Base-by-base conservation (phyloP, 2,113 vertebrate species). In the Actinemys pallida region DNA sequence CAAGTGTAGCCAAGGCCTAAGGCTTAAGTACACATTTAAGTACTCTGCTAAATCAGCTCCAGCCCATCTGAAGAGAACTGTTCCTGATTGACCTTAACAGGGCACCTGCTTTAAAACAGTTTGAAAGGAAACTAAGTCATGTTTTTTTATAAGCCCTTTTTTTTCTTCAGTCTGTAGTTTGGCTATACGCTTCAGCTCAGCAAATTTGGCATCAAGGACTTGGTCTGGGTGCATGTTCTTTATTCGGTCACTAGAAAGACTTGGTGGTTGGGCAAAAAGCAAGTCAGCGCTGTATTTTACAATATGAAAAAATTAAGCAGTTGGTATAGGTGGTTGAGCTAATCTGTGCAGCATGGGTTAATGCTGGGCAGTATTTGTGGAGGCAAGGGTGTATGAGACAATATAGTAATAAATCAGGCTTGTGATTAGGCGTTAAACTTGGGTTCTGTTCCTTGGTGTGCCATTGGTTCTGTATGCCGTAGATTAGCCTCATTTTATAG, bases 321-420 rank as follows among this genome's bases (percentile, higher is more conserved):
- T 31, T 62, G 13, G 29, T 3, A 35, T 31, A 29, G 59, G 11
- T 10, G 27, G 65, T 7, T 76, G 83, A 50, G 83, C 62, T 10
- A 1, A 5, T 6, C 69, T 10, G 22, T 7, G 1, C 59, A 19
- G 11, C 0, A 0, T 0, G 3, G 31, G 35, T 10, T 54, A 29
- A 45, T 0, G 2, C 39, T 56, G 62, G 5, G 29, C 52, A 54
- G 27, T 59, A 29, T 27, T 59, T 59, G 27, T 59, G 27, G 25
- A 59, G 27, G 57, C 57, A 29, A 27, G 88, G 59, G 78, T 31
- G 17, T 13, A 1, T 13, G 24, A 17, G 53, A 35, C 0, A 0
- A 2, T 76, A 10, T 78, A 42, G 14, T 8, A 0, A 17, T 1
- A 57, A 59, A 52, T 11, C 0, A 42, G 45, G 20, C 8, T 4